Base-by-base conservation (phyloP, 1,140 invertebrate genomes). In the Bombus sibiricus region DNA sequence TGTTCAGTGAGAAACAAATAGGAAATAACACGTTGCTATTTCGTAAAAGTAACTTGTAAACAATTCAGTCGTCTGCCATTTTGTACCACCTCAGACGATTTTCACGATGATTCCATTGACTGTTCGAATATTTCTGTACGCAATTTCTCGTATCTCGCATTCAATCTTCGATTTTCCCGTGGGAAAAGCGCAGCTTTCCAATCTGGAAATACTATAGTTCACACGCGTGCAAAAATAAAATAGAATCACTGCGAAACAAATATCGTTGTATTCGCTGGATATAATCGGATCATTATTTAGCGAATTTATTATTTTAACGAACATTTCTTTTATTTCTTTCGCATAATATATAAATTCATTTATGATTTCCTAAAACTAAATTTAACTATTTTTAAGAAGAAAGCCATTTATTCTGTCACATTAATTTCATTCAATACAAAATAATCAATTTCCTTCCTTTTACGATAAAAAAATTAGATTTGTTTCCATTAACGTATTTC, bases 91-190 rank as follows among this genome's bases (percentile, higher is more conserved):
- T 32, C 47, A 28, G 10, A n/a, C 75, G 81, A 83, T 83, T 83
- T 83, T 28, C 28, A 77, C 73, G 74, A 83, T 71, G 64, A 79
- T 79, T 72, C n/a, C 57, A 85, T 80, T 47, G 76, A 85, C 68
- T 47, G 68, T 15, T 72, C 68, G 76, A 80, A 71, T 78, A 37
- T 41, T 47, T 43, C 37, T 53, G n/a, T 6, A 5, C 37, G 39
- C 25, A 25, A 73, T 57, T 71, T 53, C 66, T 84, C 82, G 47
- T 71, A 59, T 57, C 59, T 2, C 22, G 37, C 43, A 79, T 85
- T 81, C 77, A 73, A 85, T 85, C 41, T 74, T 73, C 43, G 32
- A 53, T 81, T 85, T 85, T 64, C 69, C 69, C 77, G 53, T 39
- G 83, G 68, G 83, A 57, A 73, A 73, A 81, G 39, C 53, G 32